Conservation (phyloP, 37 sponge, comb jelly and placozoan genomes). For the Spongilla lacustris region DNA sequence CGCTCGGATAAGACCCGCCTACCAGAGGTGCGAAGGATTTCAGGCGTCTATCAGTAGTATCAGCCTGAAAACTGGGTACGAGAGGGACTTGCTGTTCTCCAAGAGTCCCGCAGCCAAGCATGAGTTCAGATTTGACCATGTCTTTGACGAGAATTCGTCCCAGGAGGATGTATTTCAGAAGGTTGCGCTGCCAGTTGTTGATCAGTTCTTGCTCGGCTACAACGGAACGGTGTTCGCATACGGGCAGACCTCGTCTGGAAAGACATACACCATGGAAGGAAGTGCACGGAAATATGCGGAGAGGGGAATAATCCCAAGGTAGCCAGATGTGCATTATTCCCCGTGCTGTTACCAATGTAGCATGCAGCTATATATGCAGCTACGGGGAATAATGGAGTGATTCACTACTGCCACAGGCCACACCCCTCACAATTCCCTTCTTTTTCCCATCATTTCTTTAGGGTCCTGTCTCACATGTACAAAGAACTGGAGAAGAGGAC, state of each 20-base stretch:
- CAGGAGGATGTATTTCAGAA: conserved; percentile 77
- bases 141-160: conserved; percentile 51
- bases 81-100: neutral
- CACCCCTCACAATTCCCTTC: neutral
- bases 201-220: conserved; percentile 81
- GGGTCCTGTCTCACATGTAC: conserved; percentile 52
- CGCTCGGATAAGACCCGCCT: conserved; percentile 63
- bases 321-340: neutral
- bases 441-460: neutral
- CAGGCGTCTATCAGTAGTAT: neutral
- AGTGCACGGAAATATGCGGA: conserved; percentile 68
- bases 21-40: conserved; percentile 5
- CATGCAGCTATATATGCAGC: no score
- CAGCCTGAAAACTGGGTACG: neutral
- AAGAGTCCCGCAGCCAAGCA: conserved; percentile 39
- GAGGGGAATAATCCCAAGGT: conserved; percentile 81
- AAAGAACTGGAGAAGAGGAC: conserved; percentile 38
- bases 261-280: conserved; percentile 80
- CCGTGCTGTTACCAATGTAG: neutral
- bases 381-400: no score
- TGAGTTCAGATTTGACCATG: conserved; percentile 61
- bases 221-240: conserved; percentile 95
- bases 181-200: conserved; percentile 60
- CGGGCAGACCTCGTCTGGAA: conserved; percentile 91
- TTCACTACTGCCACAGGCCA: no score